Evolutionary conservation across 2,888 invertebrate species (phyloP), one percentile per base, ranked within the genome.

Genomic region (Theristus sp.): DNA sequence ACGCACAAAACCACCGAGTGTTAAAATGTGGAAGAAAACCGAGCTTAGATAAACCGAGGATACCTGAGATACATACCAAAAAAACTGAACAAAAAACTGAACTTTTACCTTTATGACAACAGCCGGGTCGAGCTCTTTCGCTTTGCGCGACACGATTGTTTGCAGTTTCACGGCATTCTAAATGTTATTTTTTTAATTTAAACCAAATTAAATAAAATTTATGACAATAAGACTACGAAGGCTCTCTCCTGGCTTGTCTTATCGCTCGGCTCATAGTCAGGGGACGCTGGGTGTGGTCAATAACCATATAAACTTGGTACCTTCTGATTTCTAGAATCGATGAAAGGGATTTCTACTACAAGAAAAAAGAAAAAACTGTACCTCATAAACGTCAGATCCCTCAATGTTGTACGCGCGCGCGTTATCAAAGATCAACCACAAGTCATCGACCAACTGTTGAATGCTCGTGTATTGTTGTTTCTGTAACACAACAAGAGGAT

Each of bases 401-500:
- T 84, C 82, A 55, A 84, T 78, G 75, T 89, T 89, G 74, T 89
- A 90, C 69, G 84, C 84, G 73, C 86, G 87, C 20, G 96, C 96
- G 77, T 98, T 98, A 73, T 91, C 89, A 75, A 96, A 89, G 84
- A 96, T 89, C 57, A 57, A 17, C 6, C 17, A 90, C 80, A 98
- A 82, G 73, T 98, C 96, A 0, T 85, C 85, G 0, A 90, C 88
- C 53, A 96, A 83, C 74, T 91, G 89, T 30, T 85, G 85, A 0
- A 91, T 80, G 20, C 85, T 87, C 17, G 61, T 58, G 59, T 71
- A 72, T n/a, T 66, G 61, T 27, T 64, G 65, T n/a, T 61, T 63
- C 62, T 62, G 26, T 61, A 46, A 62, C 58, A 58, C 58, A 59
- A 57, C n/a, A 22, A n/a, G n/a, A n/a, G n/a, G n/a, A n/a, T n/a